Conservation (phyloP, 2,797 vertebrate genomes). For the Picus viridis region DNA sequence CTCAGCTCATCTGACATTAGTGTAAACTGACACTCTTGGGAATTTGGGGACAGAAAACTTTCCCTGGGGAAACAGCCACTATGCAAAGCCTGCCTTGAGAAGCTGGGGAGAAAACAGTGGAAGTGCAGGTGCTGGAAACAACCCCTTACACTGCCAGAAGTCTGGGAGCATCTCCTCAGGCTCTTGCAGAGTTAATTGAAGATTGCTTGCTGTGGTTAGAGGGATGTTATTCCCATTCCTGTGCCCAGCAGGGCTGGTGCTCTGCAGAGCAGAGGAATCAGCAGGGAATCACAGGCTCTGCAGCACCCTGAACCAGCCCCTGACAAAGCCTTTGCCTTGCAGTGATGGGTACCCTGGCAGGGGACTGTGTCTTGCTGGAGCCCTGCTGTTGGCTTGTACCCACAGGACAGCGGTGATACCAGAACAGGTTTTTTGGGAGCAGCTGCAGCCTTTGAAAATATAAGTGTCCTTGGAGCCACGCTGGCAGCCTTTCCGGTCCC, state of each 20-base stretch:
- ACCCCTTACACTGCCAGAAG: not conserved
- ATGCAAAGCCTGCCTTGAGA: not conserved
- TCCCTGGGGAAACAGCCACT: constrained; percentile 31
- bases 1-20: constrained; percentile 53
- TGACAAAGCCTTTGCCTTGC: not conserved
- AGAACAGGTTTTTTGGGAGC: constrained; percentile 23
- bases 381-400: not conserved
- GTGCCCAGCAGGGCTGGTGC: not conserved
- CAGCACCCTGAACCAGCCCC: not conserved
- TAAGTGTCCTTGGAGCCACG: not conserved
- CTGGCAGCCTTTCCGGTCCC: constrained; percentile 37
- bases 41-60: constrained; percentile 57
- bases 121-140: not conserved
- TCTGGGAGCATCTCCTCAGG: not conserved
- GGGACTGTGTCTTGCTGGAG: not conserved
- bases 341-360: not conserved
- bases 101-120: not conserved
- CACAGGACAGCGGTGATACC: not conserved
- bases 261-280: not conserved
- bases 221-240: not conserved
- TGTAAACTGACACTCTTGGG: constrained; percentile 67
- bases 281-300: not conserved
- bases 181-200: not conserved
- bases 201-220: not conserved
- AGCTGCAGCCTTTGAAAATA: constrained; percentile 23